Base-by-base conservation (phyloP, 2,888 invertebrate species). In the Trichacis sp. region DNA sequence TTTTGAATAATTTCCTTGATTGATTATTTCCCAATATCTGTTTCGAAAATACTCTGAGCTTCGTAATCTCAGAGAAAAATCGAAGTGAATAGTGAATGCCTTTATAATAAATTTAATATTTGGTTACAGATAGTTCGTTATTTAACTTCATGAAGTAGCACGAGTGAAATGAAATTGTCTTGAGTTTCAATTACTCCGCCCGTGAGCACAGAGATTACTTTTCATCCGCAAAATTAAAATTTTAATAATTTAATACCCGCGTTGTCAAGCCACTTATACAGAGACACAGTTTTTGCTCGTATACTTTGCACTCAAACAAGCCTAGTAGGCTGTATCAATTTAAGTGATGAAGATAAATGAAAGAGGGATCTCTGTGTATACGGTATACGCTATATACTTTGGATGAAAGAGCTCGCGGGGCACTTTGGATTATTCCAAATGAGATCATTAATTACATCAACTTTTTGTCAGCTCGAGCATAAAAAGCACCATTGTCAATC, bases 301-400 rank as follows among this genome's bases (percentile, higher is more conserved):
- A 57, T 53, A 50, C 48, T 54, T 50, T 52, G 51, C 51, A 64
- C 58, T 64, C 59, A 29, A 43, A n/a, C 51, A 53, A 55, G 59
- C 45, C 55, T 42, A 20, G 38, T 33, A 43, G 54, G 53, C 60
- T 57, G 29, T 54, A 60, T 65, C 65, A 65, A 61, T 60, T 65
- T 60, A 60, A 53, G 43, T 59, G 57, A 65, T 65, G 60, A 60
- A 65, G 65, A 65, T 65, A 53, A 65, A 61, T 59, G 60, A 42
- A 52, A 57, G 50, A 42, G 51, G 48, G 55, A 58, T 66, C 57
- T 58, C 48, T 43, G 42, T 58, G 53, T 51, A 24, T 24, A 5
- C 24, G n/a, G n/a, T n/a, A n/a, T n/a, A n/a, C 24, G 24, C 24
- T 24, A 55, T 58, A 56, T 54, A 57, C 50, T 65, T 61, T 48